phyloP scores from a whole-genome alignment of 2,113 vertebrate species.

The Gnathochromis pfefferi region DNA sequence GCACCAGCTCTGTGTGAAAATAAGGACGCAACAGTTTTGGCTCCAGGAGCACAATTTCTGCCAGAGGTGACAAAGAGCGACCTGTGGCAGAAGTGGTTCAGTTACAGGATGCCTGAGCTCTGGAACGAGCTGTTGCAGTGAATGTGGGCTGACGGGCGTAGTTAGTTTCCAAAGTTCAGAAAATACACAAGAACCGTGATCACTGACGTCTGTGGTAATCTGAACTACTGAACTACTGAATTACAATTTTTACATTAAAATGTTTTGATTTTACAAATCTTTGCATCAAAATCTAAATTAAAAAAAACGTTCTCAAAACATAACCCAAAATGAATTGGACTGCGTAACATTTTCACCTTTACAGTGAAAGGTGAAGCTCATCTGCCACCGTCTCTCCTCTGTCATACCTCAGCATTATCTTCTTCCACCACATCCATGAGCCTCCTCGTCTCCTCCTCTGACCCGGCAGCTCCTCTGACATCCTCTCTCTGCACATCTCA shows the following conservation, averaged over 20 bases:
- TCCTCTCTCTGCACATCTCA: background rate
- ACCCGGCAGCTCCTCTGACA: background rate
- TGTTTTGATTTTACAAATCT: background rate
- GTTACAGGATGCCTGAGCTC: background rate
- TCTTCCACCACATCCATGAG: background rate
- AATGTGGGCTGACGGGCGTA: background rate
- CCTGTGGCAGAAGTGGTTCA: background rate
- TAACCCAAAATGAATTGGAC: background rate
- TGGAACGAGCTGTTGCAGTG: background rate
- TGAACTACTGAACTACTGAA: background rate
- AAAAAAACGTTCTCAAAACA: background rate
- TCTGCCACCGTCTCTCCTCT: background rate
- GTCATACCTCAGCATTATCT: rapidly evolving
- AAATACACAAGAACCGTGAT: background rate
- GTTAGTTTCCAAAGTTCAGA: background rate
- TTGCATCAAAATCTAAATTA: background rate
- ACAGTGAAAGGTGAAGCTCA: rapidly evolving
- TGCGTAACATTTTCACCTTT: background rate
- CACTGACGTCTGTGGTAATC: rapidly evolving
- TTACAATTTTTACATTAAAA: background rate
- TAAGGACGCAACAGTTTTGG: background rate
- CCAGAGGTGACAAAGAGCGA: background rate
- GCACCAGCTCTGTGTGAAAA: background rate
- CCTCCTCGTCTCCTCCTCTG: background rate
- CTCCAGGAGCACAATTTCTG: background rate